Conservation (phyloP, 1,140 invertebrate genomes). For the Thaumetopoea pityocampa region DNA sequence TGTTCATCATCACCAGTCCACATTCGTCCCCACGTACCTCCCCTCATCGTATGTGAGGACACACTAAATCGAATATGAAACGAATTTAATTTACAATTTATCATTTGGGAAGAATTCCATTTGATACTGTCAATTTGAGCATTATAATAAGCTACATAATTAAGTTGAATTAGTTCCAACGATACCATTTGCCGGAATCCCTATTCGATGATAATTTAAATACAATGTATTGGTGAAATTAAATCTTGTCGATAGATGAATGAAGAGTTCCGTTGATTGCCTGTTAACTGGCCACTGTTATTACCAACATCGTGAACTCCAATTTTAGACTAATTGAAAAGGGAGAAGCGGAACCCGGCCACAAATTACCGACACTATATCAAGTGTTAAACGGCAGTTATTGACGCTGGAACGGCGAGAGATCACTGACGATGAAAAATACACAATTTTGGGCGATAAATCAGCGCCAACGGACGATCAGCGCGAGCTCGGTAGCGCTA, state of each 20-base stretch:
- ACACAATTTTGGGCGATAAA: conserved; percentile 72
- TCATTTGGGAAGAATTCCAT: conserved; percentile 1
- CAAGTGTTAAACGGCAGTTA: conserved; percentile 73
- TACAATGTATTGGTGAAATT: conserved; percentile 23
- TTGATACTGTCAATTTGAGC: conserved; percentile 8
- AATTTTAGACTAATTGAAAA: conserved; percentile 71
- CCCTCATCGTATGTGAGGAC: no score
- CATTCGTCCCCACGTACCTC: no score
- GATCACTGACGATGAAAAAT: conserved; percentile 65
- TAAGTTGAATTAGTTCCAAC: conserved; percentile 17
- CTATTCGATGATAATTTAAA: conserved; percentile 25
- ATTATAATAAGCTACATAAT: conserved; percentile 20
- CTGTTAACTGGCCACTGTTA: conserved; percentile 34
- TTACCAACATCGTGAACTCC: conserved; percentile 51
- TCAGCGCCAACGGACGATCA: conserved; percentile 55
- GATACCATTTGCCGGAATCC: conserved; percentile 6
- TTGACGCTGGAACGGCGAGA: conserved; percentile 61
- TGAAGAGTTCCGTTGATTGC: conserved; percentile 30
- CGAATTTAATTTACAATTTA: conserved; percentile 11
- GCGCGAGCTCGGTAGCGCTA: conserved; percentile 43
- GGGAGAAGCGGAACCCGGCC: conserved; percentile 54
- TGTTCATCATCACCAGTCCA: no score
- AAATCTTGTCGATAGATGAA: conserved; percentile 28
- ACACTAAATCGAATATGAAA: no score
- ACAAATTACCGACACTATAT: conserved; percentile 74